These are phyloP conservation scores for Calycopis cecrops DNA, from an alignment of 1,140 invertebrate species.

Conservation along the genomic window DNA sequence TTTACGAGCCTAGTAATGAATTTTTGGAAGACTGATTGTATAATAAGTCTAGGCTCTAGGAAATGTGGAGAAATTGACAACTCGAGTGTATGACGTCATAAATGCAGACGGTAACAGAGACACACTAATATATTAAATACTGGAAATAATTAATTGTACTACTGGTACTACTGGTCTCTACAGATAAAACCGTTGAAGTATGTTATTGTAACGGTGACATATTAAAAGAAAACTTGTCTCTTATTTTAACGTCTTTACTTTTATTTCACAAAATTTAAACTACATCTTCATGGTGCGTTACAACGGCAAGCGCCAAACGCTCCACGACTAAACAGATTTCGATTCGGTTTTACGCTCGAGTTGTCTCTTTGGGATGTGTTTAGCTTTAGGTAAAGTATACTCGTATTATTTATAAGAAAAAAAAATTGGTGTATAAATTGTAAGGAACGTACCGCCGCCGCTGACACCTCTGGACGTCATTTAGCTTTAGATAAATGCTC, in stretches of 20 bases:
- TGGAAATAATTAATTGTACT: too few relatives aligned
- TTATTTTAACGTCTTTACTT: too few relatives aligned
- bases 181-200: too few relatives aligned
- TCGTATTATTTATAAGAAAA: constrained; percentile 22
- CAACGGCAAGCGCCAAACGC: too few relatives aligned
- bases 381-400: constrained; percentile 25
- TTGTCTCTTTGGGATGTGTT: constrained; percentile 7
- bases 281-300: too few relatives aligned
- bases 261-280: too few relatives aligned
- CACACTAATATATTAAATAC: too few relatives aligned
- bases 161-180: too few relatives aligned
- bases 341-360: background rate
- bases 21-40: constrained; percentile 29
- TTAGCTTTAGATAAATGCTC: constrained; percentile 38
- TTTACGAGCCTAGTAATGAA: constrained; percentile 13
- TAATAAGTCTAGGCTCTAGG: constrained; percentile 17
- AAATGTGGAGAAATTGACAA: constrained; percentile 3
- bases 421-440: constrained; percentile 15
- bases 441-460: constrained; percentile 17
- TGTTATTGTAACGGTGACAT: too few relatives aligned
- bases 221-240: too few relatives aligned
- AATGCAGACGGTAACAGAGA: too few relatives aligned
- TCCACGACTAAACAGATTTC: too few relatives aligned
- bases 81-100: background rate
- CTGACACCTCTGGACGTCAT: constrained; percentile 18